phyloP scores from a whole-genome alignment of 2,113 vertebrate genomes.

The Pyrgilauda ruficollis region DNA sequence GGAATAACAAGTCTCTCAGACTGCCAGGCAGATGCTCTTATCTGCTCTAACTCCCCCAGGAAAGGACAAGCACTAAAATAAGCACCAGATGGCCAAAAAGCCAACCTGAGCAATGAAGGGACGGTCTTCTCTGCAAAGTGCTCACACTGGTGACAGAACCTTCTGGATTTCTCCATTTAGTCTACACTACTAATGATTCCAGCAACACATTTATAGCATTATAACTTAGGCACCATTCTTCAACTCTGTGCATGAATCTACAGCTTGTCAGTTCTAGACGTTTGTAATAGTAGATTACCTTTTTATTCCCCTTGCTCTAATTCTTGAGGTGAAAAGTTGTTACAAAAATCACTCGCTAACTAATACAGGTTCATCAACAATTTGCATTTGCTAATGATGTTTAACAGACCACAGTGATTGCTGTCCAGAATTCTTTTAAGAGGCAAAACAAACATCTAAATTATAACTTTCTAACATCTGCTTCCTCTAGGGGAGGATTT shows the following conservation, averaged over 20 bases:
- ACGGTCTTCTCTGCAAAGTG: neutral
- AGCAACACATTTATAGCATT: neutral
- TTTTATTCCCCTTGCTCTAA: neutral
- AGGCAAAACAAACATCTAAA: constrained; percentile 74
- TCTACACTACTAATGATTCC: neutral
- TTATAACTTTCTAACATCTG: constrained; percentile 75
- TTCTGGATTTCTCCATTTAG: neutral
- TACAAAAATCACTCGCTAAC: constrained; percentile 13
- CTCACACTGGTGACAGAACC: neutral
- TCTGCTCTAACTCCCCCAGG: neutral
- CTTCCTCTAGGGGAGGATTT: constrained; percentile 70
- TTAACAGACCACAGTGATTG: constrained; percentile 53
- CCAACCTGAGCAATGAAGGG: neutral
- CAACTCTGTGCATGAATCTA: neutral
- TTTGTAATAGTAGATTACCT: neutral
- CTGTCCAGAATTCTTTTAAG: constrained; percentile 66
- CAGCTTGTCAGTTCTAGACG: neutral
- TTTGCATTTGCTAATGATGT: constrained; percentile 63
- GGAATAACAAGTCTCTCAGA: neutral
- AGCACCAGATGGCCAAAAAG: neutral
- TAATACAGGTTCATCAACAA: constrained; percentile 40
- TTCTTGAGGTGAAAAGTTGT: constrained; percentile 17
- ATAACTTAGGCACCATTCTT: neutral
- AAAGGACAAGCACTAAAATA: neutral
- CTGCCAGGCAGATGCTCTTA: neutral